Percentiles rank a stretch among this genome's conserved stretches.
Conservation (phyloP, 2,113 vertebrate species). For the Trichechus manatus region DNA sequence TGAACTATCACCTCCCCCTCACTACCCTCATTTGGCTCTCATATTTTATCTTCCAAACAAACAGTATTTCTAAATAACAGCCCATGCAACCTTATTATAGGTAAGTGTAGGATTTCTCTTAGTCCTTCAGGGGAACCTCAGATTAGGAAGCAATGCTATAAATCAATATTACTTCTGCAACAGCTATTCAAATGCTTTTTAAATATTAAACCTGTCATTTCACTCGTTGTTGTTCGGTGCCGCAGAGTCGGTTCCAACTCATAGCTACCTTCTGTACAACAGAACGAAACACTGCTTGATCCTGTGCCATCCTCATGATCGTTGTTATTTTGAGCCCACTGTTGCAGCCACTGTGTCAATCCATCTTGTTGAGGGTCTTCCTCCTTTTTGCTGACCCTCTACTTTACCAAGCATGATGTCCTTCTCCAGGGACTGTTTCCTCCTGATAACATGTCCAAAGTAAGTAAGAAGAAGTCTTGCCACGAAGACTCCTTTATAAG, state of each 20-base stretch:
- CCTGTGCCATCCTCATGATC: neutral
- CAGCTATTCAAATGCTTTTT: slow-evolving; percentile 49
- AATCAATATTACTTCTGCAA: slow-evolving; percentile 54
- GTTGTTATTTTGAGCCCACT: neutral
- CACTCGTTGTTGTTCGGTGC: neutral
- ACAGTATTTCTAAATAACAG: slow-evolving; percentile 51
- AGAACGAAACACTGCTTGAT: neutral
- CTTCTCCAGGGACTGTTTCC: neutral
- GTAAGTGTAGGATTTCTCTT: neutral
- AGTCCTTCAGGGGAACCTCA: slow-evolving; percentile 40
- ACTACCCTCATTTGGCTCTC: neutral
- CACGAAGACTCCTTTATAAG: slow-evolving; percentile 53
- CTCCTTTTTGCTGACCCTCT: neutral
- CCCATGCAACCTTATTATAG: neutral
- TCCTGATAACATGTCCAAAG: neutral
- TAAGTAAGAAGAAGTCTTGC: neutral
- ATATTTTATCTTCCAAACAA: slow-evolving; percentile 48
- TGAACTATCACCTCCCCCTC: neutral
- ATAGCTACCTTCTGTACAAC: neutral
- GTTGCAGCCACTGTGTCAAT: neutral
- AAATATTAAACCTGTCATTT: slow-evolving; percentile 54
- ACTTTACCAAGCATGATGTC: neutral
- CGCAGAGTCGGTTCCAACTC: neutral
- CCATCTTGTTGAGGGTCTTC: neutral
- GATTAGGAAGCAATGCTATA: slow-evolving; percentile 40